phyloP scores from a whole-genome alignment of 2,888 invertebrate species.

The Eupithecia inturbata region DNA sequence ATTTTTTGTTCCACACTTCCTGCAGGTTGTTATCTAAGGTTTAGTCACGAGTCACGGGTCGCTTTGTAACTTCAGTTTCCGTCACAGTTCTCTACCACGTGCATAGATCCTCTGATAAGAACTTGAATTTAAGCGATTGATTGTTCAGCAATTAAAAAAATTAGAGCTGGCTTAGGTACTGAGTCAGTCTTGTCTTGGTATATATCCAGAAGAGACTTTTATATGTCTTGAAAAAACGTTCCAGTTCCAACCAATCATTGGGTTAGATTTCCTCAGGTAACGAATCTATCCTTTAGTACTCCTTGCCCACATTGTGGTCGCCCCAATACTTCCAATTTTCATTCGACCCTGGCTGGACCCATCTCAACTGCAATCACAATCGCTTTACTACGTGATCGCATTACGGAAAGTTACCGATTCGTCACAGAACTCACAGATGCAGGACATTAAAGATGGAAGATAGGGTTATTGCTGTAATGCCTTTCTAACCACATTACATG shows the following conservation, averaged over 20 bases:
- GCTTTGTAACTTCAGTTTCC: not conserved
- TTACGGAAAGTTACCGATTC: constrained; percentile 66
- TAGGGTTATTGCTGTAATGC: constrained; percentile 37
- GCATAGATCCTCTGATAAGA: not conserved
- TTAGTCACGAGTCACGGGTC: not conserved
- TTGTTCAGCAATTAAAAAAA: too few relatives aligned
- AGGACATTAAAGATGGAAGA: constrained; percentile 49
- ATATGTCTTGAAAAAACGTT: not conserved
- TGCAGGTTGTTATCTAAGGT: not conserved
- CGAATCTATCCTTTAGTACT: not conserved
- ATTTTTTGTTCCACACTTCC: too few relatives aligned
- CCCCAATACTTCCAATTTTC: constrained; percentile 1
- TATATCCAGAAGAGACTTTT: not conserved
- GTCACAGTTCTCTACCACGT: not conserved
- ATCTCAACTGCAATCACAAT: constrained; percentile 48
- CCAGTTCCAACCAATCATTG: not conserved
- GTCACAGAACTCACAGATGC: constrained; percentile 64
- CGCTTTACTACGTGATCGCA: constrained; percentile 61
- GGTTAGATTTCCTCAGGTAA: not conserved
- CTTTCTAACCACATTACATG: constrained; percentile 22
- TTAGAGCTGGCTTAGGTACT: not conserved
- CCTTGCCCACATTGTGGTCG: not conserved
- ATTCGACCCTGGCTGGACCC: not conserved
- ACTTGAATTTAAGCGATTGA: too few relatives aligned
- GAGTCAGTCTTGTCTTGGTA: not conserved